These are phyloP conservation scores for Procambarus clarkii DNA, from an alignment of 1,140 invertebrate genomes.

Conservation along the genomic window DNA sequence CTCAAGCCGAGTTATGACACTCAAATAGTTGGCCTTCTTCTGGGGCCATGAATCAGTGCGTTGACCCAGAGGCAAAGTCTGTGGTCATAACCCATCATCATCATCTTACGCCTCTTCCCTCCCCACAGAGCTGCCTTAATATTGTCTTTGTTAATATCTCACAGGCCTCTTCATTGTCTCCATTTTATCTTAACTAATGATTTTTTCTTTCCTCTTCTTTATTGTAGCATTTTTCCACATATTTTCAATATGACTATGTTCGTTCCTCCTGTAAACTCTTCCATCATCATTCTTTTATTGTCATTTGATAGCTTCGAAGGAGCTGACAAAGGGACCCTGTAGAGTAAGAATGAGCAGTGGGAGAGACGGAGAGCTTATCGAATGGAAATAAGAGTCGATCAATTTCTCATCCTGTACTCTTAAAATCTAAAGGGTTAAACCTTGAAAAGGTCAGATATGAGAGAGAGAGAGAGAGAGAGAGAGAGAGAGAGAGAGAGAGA, in stretches of 20 bases:
- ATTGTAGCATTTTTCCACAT: background rate
- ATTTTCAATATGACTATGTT: background rate
- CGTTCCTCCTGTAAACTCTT: too few relatives aligned
- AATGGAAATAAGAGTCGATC: too few relatives aligned
- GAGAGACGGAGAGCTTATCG: too few relatives aligned
- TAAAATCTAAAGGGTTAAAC: too few relatives aligned
- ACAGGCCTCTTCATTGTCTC: background rate
- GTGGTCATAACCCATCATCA: background rate
- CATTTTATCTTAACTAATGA: too few relatives aligned
- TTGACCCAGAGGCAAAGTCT: constrained; percentile 39
- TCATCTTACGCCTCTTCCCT: background rate
- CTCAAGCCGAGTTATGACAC: constrained; percentile 36
- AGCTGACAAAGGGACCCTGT: background rate
- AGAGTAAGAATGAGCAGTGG: too few relatives aligned
- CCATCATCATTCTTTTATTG: background rate
- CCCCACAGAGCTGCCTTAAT: background rate
- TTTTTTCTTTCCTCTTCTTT: background rate
- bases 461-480: too few relatives aligned
- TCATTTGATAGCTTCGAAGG: background rate
- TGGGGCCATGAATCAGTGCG: constrained; percentile 55
- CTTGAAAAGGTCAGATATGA: too few relatives aligned
- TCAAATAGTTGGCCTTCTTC: constrained; percentile 55
- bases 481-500: too few relatives aligned
- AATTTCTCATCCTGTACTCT: too few relatives aligned
- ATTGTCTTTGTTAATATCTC: too few relatives aligned